Base-by-base conservation (phyloP, 2,797 vertebrate species). In the Schizopygopsis malacanthus region DNA sequence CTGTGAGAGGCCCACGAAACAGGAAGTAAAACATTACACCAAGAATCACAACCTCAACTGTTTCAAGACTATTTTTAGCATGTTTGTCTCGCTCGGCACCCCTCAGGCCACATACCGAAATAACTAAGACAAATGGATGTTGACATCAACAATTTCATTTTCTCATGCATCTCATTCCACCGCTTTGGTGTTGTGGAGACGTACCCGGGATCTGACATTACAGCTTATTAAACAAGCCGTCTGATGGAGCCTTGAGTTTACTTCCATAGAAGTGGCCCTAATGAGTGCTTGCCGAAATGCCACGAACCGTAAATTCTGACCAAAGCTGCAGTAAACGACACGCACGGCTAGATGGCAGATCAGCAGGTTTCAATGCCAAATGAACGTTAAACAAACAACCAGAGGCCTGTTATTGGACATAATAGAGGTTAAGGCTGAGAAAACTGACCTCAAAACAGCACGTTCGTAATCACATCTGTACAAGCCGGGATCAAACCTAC, bases 381-480 rank as follows among this genome's bases (percentile, higher is more conserved):
- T 85, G 71, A 87, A 86, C 82, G 81, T 88, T 90, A 89, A 92
- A 89, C 87, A 91, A 88, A 92, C 89, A 89, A 88, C 87, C 81
- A 75, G 79, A 86, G 86, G 85, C 54, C 84, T 85, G 82, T 87
- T 88, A 87, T 86, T 81, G 87, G 71, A 84, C 56, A 54, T 82
- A 84, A 88, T 82, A 63, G 88, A 87, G 70, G 81, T 84, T 87
- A 56, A 65, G 78, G 84, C 69, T 20, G 82, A 87, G 81, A 56
- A 56, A 77, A 77, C 18, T 2, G 33, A 77, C 69, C 63, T 72
- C 8, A 75, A 81, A 65, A 37, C 54, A 63, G 25, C 18, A 76
- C 88, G 88, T 88, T 84, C 82, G 88, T 89, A 79, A 87, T 88
- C 65, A 76, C 87, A 88, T 89, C 73, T 85, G 83, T 75, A 80